phyloP scores from a whole-genome alignment of 64 coral and sea anemone species.

The Stichodactyla mertensii region DNA sequence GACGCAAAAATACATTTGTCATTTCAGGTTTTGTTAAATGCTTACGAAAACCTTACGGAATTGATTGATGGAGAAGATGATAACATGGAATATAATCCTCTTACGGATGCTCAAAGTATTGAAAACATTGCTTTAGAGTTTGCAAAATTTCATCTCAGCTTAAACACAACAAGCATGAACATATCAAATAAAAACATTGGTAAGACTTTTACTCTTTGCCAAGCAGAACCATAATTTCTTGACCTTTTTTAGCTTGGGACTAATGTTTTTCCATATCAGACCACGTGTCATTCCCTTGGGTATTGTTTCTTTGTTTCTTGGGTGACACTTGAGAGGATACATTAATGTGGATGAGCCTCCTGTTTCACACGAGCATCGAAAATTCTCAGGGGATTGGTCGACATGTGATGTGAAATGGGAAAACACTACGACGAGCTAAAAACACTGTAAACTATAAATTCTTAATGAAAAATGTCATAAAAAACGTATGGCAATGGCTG shows the following conservation, averaged over 20 bases:
- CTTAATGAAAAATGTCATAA: too few relatives aligned
- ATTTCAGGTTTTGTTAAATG: neutral
- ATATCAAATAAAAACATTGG: neutral
- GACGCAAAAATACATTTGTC: neutral
- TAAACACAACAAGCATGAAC: neutral
- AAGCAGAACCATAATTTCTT: neutral
- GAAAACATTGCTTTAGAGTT: conserved; percentile 8
- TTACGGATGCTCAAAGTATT: neutral
- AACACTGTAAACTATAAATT: too few relatives aligned
- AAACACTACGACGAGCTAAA: too few relatives aligned
- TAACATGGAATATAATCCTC: neutral
- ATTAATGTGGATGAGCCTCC: too few relatives aligned
- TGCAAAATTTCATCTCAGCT: neutral
- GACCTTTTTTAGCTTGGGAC: neutral
- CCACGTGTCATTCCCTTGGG: too few relatives aligned
- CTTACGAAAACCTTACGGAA: neutral
- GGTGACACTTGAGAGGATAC: too few relatives aligned
- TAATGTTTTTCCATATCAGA: neutral
- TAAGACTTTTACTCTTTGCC: neutral
- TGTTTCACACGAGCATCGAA: too few relatives aligned
- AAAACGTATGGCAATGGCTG: too few relatives aligned
- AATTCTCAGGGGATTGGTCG: too few relatives aligned
- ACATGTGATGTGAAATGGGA: too few relatives aligned
- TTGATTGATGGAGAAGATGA: neutral
- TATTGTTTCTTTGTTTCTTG: too few relatives aligned